Percentiles rank a stretch among this genome's conserved stretches.
These are phyloP conservation scores for Nannospalax galili DNA, from an alignment of 2,113 vertebrate genomes.

Conservation along the genomic window DNA sequence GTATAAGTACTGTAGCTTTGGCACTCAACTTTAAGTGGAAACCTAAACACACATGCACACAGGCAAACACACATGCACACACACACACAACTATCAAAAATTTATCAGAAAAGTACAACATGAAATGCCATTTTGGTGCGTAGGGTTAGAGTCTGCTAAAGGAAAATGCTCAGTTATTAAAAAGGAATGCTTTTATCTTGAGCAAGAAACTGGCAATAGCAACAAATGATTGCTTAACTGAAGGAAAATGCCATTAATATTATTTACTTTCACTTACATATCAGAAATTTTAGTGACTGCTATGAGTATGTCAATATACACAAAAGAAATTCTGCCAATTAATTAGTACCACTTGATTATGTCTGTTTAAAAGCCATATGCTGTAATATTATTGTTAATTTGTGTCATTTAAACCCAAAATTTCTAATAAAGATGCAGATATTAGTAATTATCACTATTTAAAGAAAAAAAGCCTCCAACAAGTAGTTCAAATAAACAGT, in stretches of 20 bases:
- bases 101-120: slow-evolving; percentile 83
- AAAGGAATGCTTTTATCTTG: slow-evolving; percentile 82
- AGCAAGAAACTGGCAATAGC: slow-evolving; percentile 78
- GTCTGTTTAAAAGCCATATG: slow-evolving; percentile 73
- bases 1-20: slow-evolving; percentile 89
- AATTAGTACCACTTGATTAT: slow-evolving; percentile 76
- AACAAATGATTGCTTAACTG: slow-evolving; percentile 63
- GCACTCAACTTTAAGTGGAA: slow-evolving; percentile 88
- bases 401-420: not conserved
- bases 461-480: not conserved
- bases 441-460: slow-evolving; percentile 41
- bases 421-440: not conserved
- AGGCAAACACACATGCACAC: not conserved
- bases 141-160: slow-evolving; percentile 79
- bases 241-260: slow-evolving; percentile 61
- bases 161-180: slow-evolving; percentile 78
- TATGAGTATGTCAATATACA: not conserved
- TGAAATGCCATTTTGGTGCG: slow-evolving; percentile 79
- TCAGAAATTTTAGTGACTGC: slow-evolving; percentile 64
- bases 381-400: slow-evolving; percentile 60
- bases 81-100: slow-evolving; percentile 72
- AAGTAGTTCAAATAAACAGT: slow-evolving; percentile 49
- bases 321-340: not conserved
- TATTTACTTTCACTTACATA: not conserved
- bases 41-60: slow-evolving; percentile 73